Evolutionary conservation across 2,797 vertebrate species (phyloP), one percentile per base, ranked within the genome.

Genomic region (Dermochelys coriacea): DNA sequence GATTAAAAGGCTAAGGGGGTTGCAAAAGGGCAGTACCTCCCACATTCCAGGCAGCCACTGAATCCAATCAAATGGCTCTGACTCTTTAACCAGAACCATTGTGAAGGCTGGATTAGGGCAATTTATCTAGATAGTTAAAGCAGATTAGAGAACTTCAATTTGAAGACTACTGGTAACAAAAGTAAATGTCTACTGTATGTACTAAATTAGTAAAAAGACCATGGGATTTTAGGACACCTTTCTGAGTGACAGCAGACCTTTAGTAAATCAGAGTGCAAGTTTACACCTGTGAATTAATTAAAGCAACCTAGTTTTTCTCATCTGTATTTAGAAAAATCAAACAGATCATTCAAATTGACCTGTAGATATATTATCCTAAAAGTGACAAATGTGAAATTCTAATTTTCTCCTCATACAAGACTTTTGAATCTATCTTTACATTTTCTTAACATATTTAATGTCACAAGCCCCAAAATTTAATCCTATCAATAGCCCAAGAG

Each of bases 1-100:
- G 98, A 98, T 98, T 98, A 98, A 98, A 98, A 98, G 98, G 98
- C 98, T 98, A 98, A 98, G 97, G 98, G 96, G 98, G 98, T 98
- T 98, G 98, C 97, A 98, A 98, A 98, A 98, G 98, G 98, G 97
- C 98, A 98, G 98, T 97, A 98, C 98, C 98, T 98, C 98, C 98
- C 98, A 98, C 98, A 98, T 98, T 98, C 98, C 98, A 98, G 96
- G 98, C 98, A 98, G 97, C 98, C 98, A 98, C 97, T 98, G 98
- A 98, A 98, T 98, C 98, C 98, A 98, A 98, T 98, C 98, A 98
- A 98, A 98, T 98, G 98, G 97, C 97, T 97, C 98, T 98, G 98
- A 98, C 98, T 98, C 98, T 98, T 98, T 98, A 98, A 98, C 98
- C 98, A 98, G 97, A 98, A 97, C 97, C 96, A 98, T 98, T 98